These are phyloP conservation scores for Petroica traversi DNA, from an alignment of 2,113 vertebrate species.

Conservation along the genomic window DNA sequence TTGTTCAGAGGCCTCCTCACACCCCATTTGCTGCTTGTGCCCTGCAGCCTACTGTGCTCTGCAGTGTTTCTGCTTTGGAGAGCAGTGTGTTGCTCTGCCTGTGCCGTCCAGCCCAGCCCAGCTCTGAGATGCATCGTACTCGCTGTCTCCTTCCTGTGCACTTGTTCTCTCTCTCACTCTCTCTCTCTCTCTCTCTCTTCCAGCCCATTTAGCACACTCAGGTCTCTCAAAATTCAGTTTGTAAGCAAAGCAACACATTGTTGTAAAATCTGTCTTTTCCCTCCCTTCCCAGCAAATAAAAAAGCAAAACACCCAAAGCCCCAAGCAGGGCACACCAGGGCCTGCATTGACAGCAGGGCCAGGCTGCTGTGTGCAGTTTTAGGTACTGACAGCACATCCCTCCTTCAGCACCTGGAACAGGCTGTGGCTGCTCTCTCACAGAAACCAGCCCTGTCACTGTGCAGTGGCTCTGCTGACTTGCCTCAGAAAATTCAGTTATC, in stretches of 20 bases:
- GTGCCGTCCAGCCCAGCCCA: not conserved
- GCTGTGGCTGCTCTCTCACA: not conserved
- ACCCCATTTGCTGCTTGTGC: not conserved
- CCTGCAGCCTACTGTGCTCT: not conserved
- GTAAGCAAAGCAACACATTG: not conserved
- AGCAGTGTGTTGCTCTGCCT: not conserved
- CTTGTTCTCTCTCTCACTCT: not conserved
- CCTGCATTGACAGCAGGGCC: not conserved
- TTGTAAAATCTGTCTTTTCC: not conserved
- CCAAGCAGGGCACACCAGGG: not conserved
- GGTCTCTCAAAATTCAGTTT: not conserved
- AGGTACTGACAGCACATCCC: not conserved
- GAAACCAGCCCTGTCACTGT: not conserved
- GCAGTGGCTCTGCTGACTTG: not conserved
- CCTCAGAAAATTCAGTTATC: not conserved
- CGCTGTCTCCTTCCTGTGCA: accelerated
- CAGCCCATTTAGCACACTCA: not conserved
- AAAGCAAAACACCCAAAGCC: not conserved
- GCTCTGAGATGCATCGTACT: not conserved
- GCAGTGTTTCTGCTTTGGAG: not conserved
- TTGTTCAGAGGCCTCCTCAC: not conserved
- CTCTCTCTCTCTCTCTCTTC: not conserved
- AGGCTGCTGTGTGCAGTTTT: not conserved
- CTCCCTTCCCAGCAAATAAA: not conserved
- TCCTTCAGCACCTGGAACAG: not conserved